Conservation (phyloP, 2,888 invertebrate species). For the Liopterus haemorrhoidalis region DNA sequence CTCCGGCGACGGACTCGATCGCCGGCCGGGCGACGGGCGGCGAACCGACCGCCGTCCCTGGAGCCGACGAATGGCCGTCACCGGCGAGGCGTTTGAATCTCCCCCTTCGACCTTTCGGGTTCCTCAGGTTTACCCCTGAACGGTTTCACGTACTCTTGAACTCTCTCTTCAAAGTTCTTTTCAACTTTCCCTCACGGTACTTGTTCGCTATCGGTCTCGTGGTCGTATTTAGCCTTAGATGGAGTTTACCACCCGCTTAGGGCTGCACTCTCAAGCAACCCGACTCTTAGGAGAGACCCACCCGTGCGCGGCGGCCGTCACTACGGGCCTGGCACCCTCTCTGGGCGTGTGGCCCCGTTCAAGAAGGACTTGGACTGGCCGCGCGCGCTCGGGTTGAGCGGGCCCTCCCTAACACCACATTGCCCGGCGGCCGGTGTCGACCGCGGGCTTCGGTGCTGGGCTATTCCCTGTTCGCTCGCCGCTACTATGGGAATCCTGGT, state of each 20-base stretch:
- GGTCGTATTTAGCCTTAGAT: conserved; percentile 52
- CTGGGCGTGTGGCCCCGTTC: conserved; percentile 49
- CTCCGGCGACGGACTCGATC: conserved; percentile 33
- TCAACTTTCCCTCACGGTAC: conserved; percentile 47
- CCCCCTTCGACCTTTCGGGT: conserved; percentile 37
- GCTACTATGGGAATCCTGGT: conserved; percentile 58
- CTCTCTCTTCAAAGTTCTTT: conserved; percentile 44
- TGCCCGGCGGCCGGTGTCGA: conserved; percentile 40
- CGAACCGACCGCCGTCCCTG: conserved; percentile 24
- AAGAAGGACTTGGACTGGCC: conserved; percentile 49
- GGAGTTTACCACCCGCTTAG: conserved; percentile 54
- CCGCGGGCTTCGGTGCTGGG: conserved; percentile 35
- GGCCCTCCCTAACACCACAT: conserved; percentile 48
- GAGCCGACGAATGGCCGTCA: conserved; percentile 28
- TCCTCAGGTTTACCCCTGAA: conserved; percentile 39
- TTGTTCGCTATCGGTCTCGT: conserved; percentile 58
- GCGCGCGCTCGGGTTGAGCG: conserved; percentile 38
- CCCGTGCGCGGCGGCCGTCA: conserved; percentile 37
- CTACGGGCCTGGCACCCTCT: conserved; percentile 54
- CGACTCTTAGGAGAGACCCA: conserved; percentile 47
- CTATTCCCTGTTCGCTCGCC: conserved; percentile 59
- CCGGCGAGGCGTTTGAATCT: conserved; percentile 33
- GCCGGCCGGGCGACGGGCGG: conserved; percentile 22
- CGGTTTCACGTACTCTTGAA: conserved; percentile 51
- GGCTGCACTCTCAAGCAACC: conserved; percentile 55